Base-by-base conservation (phyloP, 2,888 invertebrate genomes). In the Stenodema calcarata region DNA sequence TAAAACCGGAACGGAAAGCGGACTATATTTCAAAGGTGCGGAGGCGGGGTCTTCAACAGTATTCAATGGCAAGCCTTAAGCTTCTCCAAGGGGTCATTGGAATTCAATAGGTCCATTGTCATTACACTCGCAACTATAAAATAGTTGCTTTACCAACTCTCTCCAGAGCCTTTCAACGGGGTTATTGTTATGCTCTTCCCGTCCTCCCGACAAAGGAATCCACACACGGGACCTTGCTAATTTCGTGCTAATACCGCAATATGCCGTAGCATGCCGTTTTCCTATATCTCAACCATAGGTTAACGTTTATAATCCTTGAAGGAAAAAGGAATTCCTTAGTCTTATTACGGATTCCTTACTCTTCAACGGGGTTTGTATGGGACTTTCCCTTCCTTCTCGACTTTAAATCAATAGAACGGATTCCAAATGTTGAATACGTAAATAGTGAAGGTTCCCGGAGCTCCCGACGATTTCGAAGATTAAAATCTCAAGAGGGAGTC, bases 51-150 rank as follows among this genome's bases (percentile, higher is more conserved):
- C 62, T 62, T 41, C 62, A 82, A 27, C 62, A 41, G 50, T 54
- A 80, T 82, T 62, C 69, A 69, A 82, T 69, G 42, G 62, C 62
- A n/a, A 80, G 23, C n/a, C 14, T 27, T 18, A 47, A 80, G 80
- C 80, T 14, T n/a, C 80, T 80, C 14, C 44, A 1, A 11, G 42
- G 62, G 82, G 62, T 82, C 82, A 62, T 82, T 82, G 62, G 82
- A 82, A 82, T 82, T 82, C 82, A 82, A 82, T 82, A 82, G 82
- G 82, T 82, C 82, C 82, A 82, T 82, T 82, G 82, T 82, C 82
- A 82, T 82, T 82, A 82, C 69, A 41, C 82, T 82, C 30, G 69
- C 82, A 82, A 82, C 82, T 82, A 82, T 82, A 82, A 82, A 82
- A 82, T 82, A 78, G 78, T 78, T 78, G 78, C 78, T 78, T 78